Base-by-base conservation (phyloP, 2,888 invertebrate genomes). In the Cryptophagus acutangulus region DNA sequence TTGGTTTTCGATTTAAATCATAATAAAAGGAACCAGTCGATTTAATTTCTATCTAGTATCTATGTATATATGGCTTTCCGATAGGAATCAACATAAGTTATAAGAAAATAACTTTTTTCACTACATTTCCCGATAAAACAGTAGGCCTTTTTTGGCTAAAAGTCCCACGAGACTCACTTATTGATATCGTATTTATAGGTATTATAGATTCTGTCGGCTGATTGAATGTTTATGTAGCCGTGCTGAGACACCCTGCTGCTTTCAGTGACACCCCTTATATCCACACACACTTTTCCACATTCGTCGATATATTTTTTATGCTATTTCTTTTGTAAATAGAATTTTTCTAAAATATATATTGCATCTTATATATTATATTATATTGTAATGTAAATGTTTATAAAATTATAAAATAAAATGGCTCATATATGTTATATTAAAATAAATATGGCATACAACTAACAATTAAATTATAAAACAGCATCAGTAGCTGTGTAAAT, bases 111-210 rank as follows among this genome's bases (percentile, higher is more conserved):
- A 60, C 56, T 61, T 65, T 65, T 66, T 65, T 66, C 65, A 49
- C 56, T 62, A 65, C 64, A 67, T 67, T 67, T 66, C 46, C 53
- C 65, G 63, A 65, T 67, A 67, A 68, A 67, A 63, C 60, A 59
- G 62, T 59, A 56, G 56, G 55, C 56, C 52, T 50, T 26, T 20
- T 29, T 16, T 52, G 51, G 54, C 54, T 48, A 53, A 57, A 58
- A 60, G 57, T 60, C 66, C 61, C 63, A 52, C 56, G 63, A 59
- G 65, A 62, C 56, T 62, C 57, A 56, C 63, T 69, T 69, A 31
- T 31, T 31, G 31, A 31, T 31, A 31, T 31, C 31, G 31, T 31
- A 31, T 31, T 31, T 36, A 36, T 36, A 25, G 36, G 36, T 25
- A 20, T 36, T 36, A 36, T 48, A 54, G 54, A 54, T 54, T 52